Evolutionary conservation across 2,888 invertebrate species (phyloP), one percentile per base, ranked within the genome.

Genomic region (Quadroppia sp.): DNA sequence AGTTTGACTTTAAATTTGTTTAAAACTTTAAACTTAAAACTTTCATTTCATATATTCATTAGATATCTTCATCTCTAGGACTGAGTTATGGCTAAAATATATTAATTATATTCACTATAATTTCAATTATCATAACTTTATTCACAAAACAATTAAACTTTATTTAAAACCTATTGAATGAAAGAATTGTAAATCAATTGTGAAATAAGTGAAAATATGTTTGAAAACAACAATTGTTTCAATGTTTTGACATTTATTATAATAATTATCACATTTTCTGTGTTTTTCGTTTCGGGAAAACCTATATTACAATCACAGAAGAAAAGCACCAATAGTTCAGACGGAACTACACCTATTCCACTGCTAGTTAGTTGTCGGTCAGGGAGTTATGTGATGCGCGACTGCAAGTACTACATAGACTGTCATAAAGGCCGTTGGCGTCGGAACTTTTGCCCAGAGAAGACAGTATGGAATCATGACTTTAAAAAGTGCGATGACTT

Each of bases 401-500:
- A 74, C 59, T 74, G 74, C 23, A 74, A 74, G 42, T 53, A 70
- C 36, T 74, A 74, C 30, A 56, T 74, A 23, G 70, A 70, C 30
- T 74, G 74, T 20, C 20, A 71, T 48, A 28, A 28, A n/a, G 74
- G 74, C 13, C 15, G 20, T n/a, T 74, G 70, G 70, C 4, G 74
- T 15, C 20, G 74, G 6, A 70, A 74, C 50, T 74, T 70, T 45
- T 74, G 74, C 53, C 71, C 72, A 36, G 45, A 48, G n/a, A 64
- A 71, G 30, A 74, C 69, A 7, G 73, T 72, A 30, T 72, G 74
- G 74, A 76, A 73, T 61, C 69, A 72, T 28, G 69, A 53, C 20
- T 25, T 23, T 53, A 53, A 71, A 36, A 36, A 50, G 71, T 72
- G 72, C 61, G 64, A 64, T 25, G 72, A 72, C 20, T n/a, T 72